Evolutionary conservation across 2,888 invertebrate genomes (phyloP), one percentile per base, ranked within the genome.

Genomic region (Iselma pallidipennis): DNA sequence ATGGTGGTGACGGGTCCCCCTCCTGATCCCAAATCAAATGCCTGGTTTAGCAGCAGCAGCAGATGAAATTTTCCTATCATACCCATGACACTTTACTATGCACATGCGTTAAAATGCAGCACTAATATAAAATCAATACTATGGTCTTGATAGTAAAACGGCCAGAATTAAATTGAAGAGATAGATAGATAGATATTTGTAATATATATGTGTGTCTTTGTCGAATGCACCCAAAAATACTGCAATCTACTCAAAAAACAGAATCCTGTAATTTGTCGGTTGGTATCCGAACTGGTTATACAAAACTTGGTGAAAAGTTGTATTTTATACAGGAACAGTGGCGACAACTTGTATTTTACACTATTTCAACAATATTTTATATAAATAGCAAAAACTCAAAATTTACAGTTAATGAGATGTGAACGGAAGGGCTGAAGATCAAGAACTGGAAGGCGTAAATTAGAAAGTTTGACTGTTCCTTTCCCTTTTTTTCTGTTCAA

Each of bases 51-150:
- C 37, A n/a, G n/a, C n/a, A n/a, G n/a, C n/a, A n/a, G n/a, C 56
- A 55, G 61, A 63, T 61, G 66, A 57, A 62, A 61, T 59, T 66
- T 65, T 65, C 68, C 63, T 58, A 65, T 52, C 63, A 65, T 63
- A 10, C 21, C 48, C 53, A 54, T 63, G 65, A 42, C 60, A 66
- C 55, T 55, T 57, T 28, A 66, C 70, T 65, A 68, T 75, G 76
- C 74, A 74, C 74, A 76, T 76, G 76, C 76, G 75, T 76, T 72
- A 65, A 60, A 66, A 67, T 72, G 73, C 73, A 58, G 49, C 54
- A 70, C 67, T 70, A 29, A 73, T 69, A 66, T 67, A 69, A 73
- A 74, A 74, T 74, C 74, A 74, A 74, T 74, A 74, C 61, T 60
- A 54, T 54, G 59, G 55, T 53, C 51, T 55, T 61, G 51, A 37